Percentiles rank a stretch among this genome's conserved stretches.
Evolutionary conservation across 2,888 invertebrate genomes (phyloP).

Genomic region (Andrena bicolor): DNA sequence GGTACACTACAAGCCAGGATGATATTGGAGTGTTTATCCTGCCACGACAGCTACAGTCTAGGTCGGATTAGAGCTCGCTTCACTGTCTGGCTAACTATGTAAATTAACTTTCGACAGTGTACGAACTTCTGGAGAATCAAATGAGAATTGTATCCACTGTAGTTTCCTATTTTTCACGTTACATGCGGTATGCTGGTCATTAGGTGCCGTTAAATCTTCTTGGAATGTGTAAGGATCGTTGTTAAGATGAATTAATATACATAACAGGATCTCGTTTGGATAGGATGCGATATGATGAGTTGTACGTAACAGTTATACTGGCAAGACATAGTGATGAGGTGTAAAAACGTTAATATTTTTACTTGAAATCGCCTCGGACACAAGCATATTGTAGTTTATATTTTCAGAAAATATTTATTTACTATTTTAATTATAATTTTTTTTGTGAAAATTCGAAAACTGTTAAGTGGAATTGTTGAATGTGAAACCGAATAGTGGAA

Average conservation of each 20-base stretch:
- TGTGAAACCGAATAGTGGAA: no score
- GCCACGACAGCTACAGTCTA: constrained; percentile 46
- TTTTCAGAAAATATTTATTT: no score
- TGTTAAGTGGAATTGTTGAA: no score
- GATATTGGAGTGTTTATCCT: constrained; percentile 60
- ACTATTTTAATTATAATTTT: no score
- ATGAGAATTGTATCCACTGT: not conserved
- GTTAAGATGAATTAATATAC: not conserved
- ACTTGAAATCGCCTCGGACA: no score
- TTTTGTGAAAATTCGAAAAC: no score
- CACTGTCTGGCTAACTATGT: constrained; percentile 43
- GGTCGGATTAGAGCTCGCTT: constrained; percentile 60
- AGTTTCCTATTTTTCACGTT: not conserved
- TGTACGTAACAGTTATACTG: no score
- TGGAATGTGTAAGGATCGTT: not conserved
- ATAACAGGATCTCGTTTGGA: no score
- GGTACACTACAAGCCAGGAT: constrained; percentile 9
- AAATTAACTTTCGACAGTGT: constrained; percentile 59
- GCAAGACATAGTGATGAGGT: no score
- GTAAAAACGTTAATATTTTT: no score
- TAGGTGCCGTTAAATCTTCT: not conserved
- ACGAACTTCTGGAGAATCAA: constrained; percentile 19
- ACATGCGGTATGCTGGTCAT: not conserved
- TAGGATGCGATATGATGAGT: no score
- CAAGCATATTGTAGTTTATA: no score